Evolutionary conservation across 1,140 invertebrate species (phyloP), one percentile per base, ranked within the genome.

Genomic region (Drosophila trapezifrons): DNA sequence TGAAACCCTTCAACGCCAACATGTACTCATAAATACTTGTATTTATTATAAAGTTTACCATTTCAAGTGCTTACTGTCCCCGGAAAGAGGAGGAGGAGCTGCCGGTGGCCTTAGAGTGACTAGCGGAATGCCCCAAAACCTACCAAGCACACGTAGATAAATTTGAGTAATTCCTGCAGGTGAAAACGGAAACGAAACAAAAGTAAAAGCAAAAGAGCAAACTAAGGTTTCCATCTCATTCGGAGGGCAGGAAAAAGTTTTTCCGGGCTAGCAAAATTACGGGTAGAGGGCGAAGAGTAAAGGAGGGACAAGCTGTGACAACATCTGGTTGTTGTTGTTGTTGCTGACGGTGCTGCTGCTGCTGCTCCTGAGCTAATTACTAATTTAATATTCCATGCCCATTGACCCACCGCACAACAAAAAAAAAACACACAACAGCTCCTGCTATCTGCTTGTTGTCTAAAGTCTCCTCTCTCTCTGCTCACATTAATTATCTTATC

Each of bases 151-250:
- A 75, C 72, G 60, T 76, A 59, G 73, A 76, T 76, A 76, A 76
- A 76, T 76, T 76, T 76, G 62, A 76, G 73, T 76, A 76, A 76
- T 76, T 76, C 63, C 62, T 76, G 62, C 72, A 76, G 73, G 73
- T 76, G 73, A 66, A 76, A 70, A 71, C 66, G 67, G 65, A 71
- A 71, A 35, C 51, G 73, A 76, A 76, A 66, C 54, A 76, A 76
- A 76, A 76, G 73, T 76, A 76, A 76, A 76, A 76, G 72, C 73
- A 76, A 76, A 76, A 76, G 73, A 75, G 72, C 71, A 63, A 55
- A 75, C 72, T 75, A 63, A 43, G 71, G 59, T 75, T 55, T 43
- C 60, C 60, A 65, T 75, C 59, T 52, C 52, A 55, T 35, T 17
- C 32, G 32, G 22, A 18, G 51, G 45, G 25, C 17, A 17, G 47